Conservation (phyloP, 1,140 invertebrate genomes). For the Gonioctena quinquepunctata region DNA sequence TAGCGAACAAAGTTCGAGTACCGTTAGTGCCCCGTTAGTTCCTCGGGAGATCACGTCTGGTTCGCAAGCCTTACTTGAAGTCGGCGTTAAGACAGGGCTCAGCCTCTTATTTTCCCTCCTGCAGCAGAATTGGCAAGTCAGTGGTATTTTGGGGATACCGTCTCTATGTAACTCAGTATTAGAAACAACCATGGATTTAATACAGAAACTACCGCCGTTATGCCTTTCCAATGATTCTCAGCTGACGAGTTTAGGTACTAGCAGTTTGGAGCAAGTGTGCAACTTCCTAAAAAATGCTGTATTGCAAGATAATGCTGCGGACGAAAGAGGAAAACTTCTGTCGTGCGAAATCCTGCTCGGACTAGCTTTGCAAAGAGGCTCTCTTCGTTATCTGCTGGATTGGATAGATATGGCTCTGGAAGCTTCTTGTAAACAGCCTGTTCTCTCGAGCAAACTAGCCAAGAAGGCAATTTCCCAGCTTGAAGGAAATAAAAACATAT, state of each 20-base stretch:
- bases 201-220: slow-evolving; percentile 63
- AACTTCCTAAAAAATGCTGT: slow-evolving; percentile 62
- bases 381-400: slow-evolving; percentile 65
- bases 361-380: slow-evolving; percentile 65
- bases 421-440: slow-evolving; percentile 37
- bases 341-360: slow-evolving; percentile 64
- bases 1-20: slow-evolving; percentile 28
- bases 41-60: slow-evolving; percentile 44
- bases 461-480: slow-evolving; percentile 43
- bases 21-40: slow-evolving; percentile 15
- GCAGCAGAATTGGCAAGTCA: slow-evolving; percentile 63
- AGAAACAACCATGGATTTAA: slow-evolving; percentile 62
- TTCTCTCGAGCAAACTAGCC: slow-evolving; percentile 32
- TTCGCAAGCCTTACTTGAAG: slow-evolving; percentile 66
- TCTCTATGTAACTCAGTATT: slow-evolving; percentile 65
- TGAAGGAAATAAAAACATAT: slow-evolving; percentile 33
- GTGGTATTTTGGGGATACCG: slow-evolving; percentile 47
- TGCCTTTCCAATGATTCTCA: slow-evolving; percentile 66
- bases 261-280: slow-evolving; percentile 61
- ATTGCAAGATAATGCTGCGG: slow-evolving; percentile 59
- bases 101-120: slow-evolving; percentile 66
- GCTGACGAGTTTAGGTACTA: slow-evolving; percentile 61
- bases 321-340: slow-evolving; percentile 59
- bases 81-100: slow-evolving; percentile 68
- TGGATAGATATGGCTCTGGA: slow-evolving; percentile 68